A percentile compares a stretch with the other conserved stretches of the same genome.
Conservation (phyloP, 2,797 vertebrate genomes). For the Sparus aurata region DNA sequence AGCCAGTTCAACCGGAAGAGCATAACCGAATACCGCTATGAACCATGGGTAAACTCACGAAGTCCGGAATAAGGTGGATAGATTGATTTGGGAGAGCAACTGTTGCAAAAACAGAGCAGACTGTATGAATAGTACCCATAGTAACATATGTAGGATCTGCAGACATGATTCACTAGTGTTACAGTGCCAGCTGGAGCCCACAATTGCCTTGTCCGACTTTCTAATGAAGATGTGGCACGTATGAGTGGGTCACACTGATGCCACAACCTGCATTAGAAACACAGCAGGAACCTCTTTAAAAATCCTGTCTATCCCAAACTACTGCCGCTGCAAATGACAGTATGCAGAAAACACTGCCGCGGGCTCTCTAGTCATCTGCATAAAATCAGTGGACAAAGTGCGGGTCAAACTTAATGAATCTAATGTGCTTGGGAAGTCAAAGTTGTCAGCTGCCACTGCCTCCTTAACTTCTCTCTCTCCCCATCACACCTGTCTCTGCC, state of each 20-base stretch:
- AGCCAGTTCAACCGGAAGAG: no score
- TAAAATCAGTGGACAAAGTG: conserved; percentile 38
- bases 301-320: conserved; percentile 8
- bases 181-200: neutral
- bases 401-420: conserved; percentile 18
- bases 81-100: no score
- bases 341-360: neutral
- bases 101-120: neutral
- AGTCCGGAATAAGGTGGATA: no score
- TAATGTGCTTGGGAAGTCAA: conserved; percentile 1
- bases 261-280: conserved; percentile 43
- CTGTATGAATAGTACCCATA: neutral
- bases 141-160: neutral
- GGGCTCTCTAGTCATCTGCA: conserved; percentile 32
- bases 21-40: no score
- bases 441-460: neutral
- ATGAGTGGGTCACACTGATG: neutral
- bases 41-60: no score
- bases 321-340: neutral
- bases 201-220: neutral
- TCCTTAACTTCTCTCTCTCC: neutral
- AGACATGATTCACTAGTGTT: neutral
- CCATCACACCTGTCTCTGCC: neutral
- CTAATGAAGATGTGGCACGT: conserved; percentile 7
- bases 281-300: conserved; percentile 37